Conservation (phyloP, 92 coral and sea anemone species). For the Desmophyllum pertusum region DNA sequence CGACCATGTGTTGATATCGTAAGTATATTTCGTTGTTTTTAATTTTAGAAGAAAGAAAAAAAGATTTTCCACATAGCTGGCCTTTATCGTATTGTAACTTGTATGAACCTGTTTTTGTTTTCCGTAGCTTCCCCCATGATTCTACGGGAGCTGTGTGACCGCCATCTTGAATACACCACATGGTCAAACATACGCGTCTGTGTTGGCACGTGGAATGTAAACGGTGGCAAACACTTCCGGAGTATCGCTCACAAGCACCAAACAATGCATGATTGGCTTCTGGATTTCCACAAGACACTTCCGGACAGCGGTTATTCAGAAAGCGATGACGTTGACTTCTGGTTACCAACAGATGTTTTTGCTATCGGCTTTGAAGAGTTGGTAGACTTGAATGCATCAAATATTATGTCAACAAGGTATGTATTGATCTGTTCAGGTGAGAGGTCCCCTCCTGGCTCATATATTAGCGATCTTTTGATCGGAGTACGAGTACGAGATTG, state of each 20-base stretch:
- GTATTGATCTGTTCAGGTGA: neutral
- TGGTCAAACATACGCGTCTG: constrained; percentile 95
- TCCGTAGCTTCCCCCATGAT: constrained; percentile 89
- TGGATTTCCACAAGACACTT: constrained; percentile 87
- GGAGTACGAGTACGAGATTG: no score
- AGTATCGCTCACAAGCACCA: constrained; percentile 98
- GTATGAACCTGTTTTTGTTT: neutral
- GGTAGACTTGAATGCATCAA: constrained; percentile 98
- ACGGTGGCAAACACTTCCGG: constrained; percentile 98
- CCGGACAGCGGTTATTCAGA: constrained; percentile 86
- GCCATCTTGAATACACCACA: constrained; percentile 97
- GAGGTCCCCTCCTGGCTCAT: no score
- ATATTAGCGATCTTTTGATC: no score
- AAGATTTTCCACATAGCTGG: no score
- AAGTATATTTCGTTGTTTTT: no score
- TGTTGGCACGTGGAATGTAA: constrained; percentile 98
- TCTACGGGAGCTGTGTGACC: constrained; percentile 95
- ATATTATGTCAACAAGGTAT: constrained; percentile 95
- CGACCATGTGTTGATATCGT: neutral
- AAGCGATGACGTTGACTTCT: constrained; percentile 66
- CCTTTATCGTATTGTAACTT: neutral
- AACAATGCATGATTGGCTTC: constrained; percentile 97
- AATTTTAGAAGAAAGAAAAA: no score
- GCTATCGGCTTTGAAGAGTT: constrained; percentile 99
- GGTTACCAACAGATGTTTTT: constrained; percentile 86